Conservation (phyloP, 1,140 invertebrate genomes). For the Drosophila kanapiae region DNA sequence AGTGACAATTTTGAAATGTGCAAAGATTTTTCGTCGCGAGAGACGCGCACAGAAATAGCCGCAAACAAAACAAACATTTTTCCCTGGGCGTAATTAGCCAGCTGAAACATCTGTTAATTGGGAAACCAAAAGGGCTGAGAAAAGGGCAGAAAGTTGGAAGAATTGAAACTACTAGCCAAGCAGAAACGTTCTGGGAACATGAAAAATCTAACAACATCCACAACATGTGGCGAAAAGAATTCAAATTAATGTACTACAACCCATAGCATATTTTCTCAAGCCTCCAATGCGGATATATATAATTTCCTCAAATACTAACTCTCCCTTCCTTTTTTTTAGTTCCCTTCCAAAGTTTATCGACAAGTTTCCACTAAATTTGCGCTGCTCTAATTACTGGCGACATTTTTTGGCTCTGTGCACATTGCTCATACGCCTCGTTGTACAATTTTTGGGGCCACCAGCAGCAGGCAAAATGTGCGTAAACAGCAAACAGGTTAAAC, state of each 20-base stretch:
- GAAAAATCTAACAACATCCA: slow-evolving; percentile 8
- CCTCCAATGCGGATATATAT: neutral
- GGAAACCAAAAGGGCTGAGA: slow-evolving; percentile 22
- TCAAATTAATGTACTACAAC: slow-evolving; percentile 10
- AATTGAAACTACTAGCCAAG: slow-evolving; percentile 11
- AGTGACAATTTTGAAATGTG: slow-evolving; percentile 68
- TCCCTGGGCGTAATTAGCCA: slow-evolving; percentile 52
- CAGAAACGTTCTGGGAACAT: slow-evolving; percentile 22
- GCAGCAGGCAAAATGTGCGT: slow-evolving; percentile 35
- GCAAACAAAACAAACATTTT: slow-evolving; percentile 37
- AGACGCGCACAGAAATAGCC: slow-evolving; percentile 29
- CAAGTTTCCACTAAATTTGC: slow-evolving; percentile 52
- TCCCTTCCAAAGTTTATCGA: slow-evolving; percentile 7
- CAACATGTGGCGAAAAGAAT: slow-evolving; percentile 17
- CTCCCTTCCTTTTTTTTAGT: neutral
- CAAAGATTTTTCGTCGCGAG: slow-evolving; percentile 30
- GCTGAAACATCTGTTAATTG: slow-evolving; percentile 53
- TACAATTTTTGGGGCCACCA: slow-evolving; percentile 53
- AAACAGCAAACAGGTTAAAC: slow-evolving; percentile 70
- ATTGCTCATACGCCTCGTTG: slow-evolving; percentile 64
- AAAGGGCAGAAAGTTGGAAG: neutral
- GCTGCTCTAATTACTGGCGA: slow-evolving; percentile 47
- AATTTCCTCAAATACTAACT: too few species aligned
- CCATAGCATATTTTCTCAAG: neutral
- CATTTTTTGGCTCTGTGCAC: slow-evolving; percentile 47